phyloP scores from a whole-genome alignment of 2,113 vertebrate genomes.

The Mugil cephalus region DNA sequence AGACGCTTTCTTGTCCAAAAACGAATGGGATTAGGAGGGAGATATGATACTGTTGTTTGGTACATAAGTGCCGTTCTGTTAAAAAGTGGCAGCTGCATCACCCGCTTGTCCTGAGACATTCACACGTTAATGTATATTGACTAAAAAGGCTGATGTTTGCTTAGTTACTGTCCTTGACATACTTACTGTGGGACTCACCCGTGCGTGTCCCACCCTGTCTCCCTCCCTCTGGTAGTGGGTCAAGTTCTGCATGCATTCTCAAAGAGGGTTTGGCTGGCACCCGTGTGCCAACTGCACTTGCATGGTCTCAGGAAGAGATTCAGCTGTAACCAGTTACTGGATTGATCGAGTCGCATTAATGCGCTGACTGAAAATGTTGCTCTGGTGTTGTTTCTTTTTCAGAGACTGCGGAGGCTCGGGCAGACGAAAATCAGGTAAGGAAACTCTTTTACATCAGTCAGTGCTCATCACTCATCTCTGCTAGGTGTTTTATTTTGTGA shows the following conservation, averaged over 20 bases:
- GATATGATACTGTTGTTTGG: conserved; percentile 58
- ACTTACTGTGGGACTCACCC: conserved; percentile 32
- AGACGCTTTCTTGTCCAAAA: conserved; percentile 47
- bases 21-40: conserved; percentile 52
- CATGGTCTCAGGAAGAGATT: conserved; percentile 42
- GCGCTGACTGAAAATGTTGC: conserved; percentile 87
- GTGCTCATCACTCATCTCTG: no score
- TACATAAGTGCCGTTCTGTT: conserved; percentile 60
- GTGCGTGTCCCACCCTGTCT: conserved; percentile 60
- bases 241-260: conserved; percentile 77
- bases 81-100: conserved; percentile 48
- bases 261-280: conserved; percentile 72
- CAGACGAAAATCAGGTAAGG: conserved; percentile 94
- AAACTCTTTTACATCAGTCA: conserved; percentile 8
- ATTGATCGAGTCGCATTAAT: conserved; percentile 28
- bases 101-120: conserved; percentile 2
- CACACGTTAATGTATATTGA: conserved; percentile 9
- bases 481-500: neutral
- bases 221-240: conserved; percentile 65
- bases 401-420: conserved; percentile 90
- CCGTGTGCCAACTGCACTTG: conserved; percentile 68
- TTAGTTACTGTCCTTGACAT: conserved; percentile 53
- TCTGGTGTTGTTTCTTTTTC: conserved; percentile 94
- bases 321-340: conserved; percentile 18
- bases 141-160: conserved; percentile 23